phyloP scores from a whole-genome alignment of 1,140 invertebrate species.

The Procambarus virginalis region DNA sequence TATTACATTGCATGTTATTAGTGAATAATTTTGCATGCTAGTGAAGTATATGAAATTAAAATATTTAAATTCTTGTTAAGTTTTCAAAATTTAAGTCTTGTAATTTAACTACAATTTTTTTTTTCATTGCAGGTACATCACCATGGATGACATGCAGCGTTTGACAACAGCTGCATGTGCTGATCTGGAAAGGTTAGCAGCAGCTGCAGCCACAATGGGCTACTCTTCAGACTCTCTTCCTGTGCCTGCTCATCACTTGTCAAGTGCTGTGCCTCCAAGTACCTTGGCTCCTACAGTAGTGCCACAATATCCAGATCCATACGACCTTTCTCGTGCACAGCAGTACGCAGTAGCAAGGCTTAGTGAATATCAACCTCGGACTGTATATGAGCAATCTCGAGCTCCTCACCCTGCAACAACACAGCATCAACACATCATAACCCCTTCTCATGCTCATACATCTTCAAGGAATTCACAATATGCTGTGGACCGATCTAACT shows the following conservation, averaged over 20 bases:
- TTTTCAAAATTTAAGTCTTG: background rate
- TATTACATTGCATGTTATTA: background rate
- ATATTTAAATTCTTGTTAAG: background rate
- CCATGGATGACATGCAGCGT: slow-evolving; percentile 61
- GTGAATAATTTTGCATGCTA: background rate
- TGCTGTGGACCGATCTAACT: slow-evolving; percentile 39
- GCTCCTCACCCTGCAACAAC: slow-evolving; percentile 43
- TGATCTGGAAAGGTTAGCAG: slow-evolving; percentile 55
- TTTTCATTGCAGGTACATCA: slow-evolving; percentile 41
- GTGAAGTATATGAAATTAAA: background rate
- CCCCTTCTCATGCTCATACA: slow-evolving; percentile 43
- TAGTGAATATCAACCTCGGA: slow-evolving; percentile 46
- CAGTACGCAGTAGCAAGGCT: slow-evolving; percentile 53
- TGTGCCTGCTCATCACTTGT: slow-evolving; percentile 46
- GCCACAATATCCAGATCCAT: slow-evolving; percentile 54
- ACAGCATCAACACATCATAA: slow-evolving; percentile 47
- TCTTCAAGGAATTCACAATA: slow-evolving; percentile 41
- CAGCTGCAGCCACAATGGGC: slow-evolving; percentile 58
- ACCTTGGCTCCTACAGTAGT: slow-evolving; percentile 40
- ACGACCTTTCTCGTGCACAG: slow-evolving; percentile 53
- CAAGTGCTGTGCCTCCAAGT: slow-evolving; percentile 28
- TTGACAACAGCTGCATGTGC: slow-evolving; percentile 51
- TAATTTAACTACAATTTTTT: background rate
- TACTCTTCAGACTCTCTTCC: slow-evolving; percentile 60
- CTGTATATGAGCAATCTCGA: slow-evolving; percentile 47